Base-by-base conservation (phyloP, 1,140 invertebrate species). In the Zaprionus vittiger region DNA sequence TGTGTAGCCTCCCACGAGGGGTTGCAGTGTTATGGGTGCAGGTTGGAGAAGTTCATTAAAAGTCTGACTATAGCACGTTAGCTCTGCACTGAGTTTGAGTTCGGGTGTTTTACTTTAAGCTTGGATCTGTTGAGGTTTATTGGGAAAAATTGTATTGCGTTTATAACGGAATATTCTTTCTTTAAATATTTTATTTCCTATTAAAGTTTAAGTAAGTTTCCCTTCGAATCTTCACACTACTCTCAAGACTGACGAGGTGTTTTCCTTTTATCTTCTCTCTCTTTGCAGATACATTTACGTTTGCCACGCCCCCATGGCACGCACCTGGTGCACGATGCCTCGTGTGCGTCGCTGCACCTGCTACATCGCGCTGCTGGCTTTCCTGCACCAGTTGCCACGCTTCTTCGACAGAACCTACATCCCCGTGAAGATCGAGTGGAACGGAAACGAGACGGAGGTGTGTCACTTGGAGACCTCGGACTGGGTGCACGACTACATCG, bases 271-370 rank as follows among this genome's bases (percentile, higher is more conserved):
- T 24, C 15, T 14, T 15, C 15, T 7, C 1, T 31, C 12, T 37
- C 5, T 14, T 67, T 56, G 0, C 80, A 93, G 92, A 71, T 98
- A 98, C 93, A 97, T 98, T 72, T 98, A 98, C 93, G 97, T 98
- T 0, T 98, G 97, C 85, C 97, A 98, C 92, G 96, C 97, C 4
- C 96, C 97, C 1, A 94, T 96, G 68, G 97, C 97, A 0, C 94
- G 95, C 72, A 96, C 95, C 24, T 98, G 97, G 95, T 98, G 97
- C 92, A 98, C 97, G 0, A 96, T 98, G 94, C 95, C 96, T 0
- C 95, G 96, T 4, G 97, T 98, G 2, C 95, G 96, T 78, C 96
- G 96, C 73, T 96, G 96, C 73, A 95, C 97, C 4, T 94, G 95
- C 26, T 95, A 95, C 90, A 97, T 98, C 56, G 95, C 95, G 31